Percentiles rank a stretch among this genome's conserved stretches.
Conservation (phyloP, 2,888 invertebrate species). For the Agriotes lineatus region DNA sequence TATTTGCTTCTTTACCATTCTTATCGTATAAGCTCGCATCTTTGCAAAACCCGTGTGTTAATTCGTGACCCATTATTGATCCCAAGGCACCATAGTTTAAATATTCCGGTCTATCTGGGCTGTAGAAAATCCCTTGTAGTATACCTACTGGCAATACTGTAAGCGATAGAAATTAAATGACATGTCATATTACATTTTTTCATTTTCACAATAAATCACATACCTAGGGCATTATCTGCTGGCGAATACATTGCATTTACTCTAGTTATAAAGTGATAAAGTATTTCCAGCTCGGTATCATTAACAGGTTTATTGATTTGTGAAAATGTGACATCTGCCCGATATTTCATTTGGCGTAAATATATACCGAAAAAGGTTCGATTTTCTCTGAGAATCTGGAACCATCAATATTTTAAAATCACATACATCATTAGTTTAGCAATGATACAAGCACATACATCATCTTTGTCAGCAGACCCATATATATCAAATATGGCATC, state of each 20-base stretch:
- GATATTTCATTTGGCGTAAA: background rate
- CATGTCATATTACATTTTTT: too few species aligned
- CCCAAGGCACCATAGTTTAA: conserved; percentile 24
- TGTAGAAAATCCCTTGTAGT: conserved; percentile 77
- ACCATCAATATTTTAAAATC: too few species aligned
- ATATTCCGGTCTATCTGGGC: conserved; percentile 63
- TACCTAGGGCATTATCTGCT: conserved; percentile 16
- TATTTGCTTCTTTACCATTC: background rate
- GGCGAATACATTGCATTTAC: conserved; percentile 16
- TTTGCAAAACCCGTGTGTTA: conserved; percentile 25
- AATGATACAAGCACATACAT: too few species aligned
- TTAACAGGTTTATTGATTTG: background rate
- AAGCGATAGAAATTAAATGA: background rate
- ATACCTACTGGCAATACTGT: background rate
- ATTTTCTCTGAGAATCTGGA: background rate
- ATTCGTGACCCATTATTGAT: conserved; percentile 13
- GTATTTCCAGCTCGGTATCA: background rate
- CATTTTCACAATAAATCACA: too few species aligned
- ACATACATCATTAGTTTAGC: too few species aligned
- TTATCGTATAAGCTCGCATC: background rate
- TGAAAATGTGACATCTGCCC: background rate
- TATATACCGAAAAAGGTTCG: background rate
- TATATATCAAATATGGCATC: conserved; percentile 47
- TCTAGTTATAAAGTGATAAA: conserved; percentile 9
- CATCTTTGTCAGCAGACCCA: background rate